Base-by-base conservation (phyloP, 2,888 invertebrate species). In the Tiliacea citrago region DNA sequence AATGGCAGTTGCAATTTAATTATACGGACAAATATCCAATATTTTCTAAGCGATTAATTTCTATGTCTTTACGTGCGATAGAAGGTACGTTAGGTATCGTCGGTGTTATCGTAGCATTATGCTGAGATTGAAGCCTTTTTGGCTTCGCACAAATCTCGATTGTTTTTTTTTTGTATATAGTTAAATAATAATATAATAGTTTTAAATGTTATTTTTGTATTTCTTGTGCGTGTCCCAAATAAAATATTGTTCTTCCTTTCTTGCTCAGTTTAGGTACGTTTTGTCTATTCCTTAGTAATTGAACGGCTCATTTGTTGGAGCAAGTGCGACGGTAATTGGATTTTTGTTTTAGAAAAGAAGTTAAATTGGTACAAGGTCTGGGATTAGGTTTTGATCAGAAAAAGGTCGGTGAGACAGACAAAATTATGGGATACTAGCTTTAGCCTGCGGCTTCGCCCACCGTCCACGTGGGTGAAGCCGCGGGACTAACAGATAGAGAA, bases 321-420 rank as follows among this genome's bases (percentile, higher is more conserved):
- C n/a, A 45, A 61, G 53, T 42, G 49, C 24, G 63, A 21, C 16
- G 39, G 18, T 80, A 65, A 55, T 68, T 78, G 58, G 42, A 3
- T 63, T 74, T 79, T 67, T 69, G 51, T 63, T 29, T 18, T 10
- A 29, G 35, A 58, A 51, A 51, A 70, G 10, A 78, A 77, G 10
- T 77, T 39, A 42, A 35, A 76, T 68, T 49, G 24, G 76, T 75
- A 68, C 68, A 68, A 18, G 47, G 35, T 53, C 29, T 77, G 9
- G 29, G 12, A 75, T 75, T 62, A 62, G n/a, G 16, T 68, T 49
- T 57, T 21, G 5, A 63, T 63, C 8, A 24, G 47, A 53, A 76
- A 75, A 65, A 63, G 29, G 49, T 49, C 6, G 49, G 21, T 2
- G 42, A 42, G 47, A 35, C 49, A 21, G 49, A 42, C 0, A 8